Conservation (phyloP, 2,888 invertebrate genomes). For the Gastrophysa polygoni region DNA sequence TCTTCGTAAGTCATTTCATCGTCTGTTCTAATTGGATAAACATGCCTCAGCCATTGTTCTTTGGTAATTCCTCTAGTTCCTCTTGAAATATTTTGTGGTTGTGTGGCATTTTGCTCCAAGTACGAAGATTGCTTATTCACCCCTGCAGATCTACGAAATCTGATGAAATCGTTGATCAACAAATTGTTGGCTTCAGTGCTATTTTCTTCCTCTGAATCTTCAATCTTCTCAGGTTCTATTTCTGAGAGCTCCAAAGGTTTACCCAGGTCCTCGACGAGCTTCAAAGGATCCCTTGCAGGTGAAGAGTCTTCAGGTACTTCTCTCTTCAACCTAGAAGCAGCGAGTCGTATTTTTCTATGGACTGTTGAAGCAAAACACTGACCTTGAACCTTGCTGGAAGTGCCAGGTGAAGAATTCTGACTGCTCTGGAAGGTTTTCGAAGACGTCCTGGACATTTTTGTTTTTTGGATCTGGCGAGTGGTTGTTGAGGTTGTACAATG, state of each 20-base stretch:
- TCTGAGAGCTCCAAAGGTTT: conserved; percentile 46
- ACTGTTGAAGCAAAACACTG: too few relatives aligned
- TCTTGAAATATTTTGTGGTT: conserved; percentile 50
- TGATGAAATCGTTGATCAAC: conserved; percentile 52
- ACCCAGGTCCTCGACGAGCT: conserved; percentile 40
- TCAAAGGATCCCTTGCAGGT: conserved; percentile 27
- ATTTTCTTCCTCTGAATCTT: conserved; percentile 13
- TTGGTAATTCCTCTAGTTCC: conserved; percentile 65
- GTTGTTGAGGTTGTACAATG: conserved; percentile 30
- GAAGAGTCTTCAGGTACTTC: not conserved
- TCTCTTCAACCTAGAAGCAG: not conserved
- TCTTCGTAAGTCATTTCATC: conserved; percentile 47
- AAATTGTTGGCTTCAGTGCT: conserved; percentile 18
- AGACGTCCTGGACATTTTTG: conserved; percentile 19
- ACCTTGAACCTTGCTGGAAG: conserved; percentile 11
- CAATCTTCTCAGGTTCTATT: conserved; percentile 35
- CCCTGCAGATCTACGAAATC: conserved; percentile 44
- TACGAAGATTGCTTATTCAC: not conserved
- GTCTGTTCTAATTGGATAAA: conserved; percentile 58
- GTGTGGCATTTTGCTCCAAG: conserved; percentile 8
- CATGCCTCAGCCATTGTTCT: conserved; percentile 68
- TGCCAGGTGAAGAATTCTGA: not conserved
- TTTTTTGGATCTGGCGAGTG: not conserved
- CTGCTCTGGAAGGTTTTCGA: conserved; percentile 20
- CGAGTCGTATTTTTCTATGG: too few relatives aligned